These are phyloP conservation scores for Eurystomus gularis DNA, from an alignment of 2,113 vertebrate genomes.

Conservation along the genomic window DNA sequence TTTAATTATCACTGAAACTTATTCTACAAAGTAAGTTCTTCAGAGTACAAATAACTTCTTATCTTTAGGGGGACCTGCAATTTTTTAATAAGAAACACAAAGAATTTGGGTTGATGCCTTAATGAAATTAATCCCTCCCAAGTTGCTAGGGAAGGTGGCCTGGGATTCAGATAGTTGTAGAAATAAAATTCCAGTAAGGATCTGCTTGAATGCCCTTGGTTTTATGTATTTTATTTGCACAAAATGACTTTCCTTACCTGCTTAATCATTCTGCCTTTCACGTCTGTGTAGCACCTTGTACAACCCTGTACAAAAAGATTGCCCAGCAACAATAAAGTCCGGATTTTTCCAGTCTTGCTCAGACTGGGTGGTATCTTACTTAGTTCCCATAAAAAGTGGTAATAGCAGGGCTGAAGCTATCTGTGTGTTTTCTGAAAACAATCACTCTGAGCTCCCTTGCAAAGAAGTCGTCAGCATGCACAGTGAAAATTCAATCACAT, in stretches of 20 bases:
- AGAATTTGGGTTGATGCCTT: background rate
- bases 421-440: background rate
- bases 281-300: slow-evolving; percentile 1
- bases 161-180: background rate
- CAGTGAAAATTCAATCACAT: background rate
- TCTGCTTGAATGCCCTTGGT: background rate
- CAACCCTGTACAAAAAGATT: slow-evolving; percentile 25
- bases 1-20: slow-evolving; percentile 70
- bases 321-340: slow-evolving; percentile 26
- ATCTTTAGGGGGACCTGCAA: slow-evolving; percentile 40
- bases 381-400: background rate
- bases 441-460: background rate
- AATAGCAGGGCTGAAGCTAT: background rate
- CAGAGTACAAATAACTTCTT: slow-evolving; percentile 29
- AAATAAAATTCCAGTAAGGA: background rate
- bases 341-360: slow-evolving; percentile 6
- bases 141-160: background rate
- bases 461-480: background rate
- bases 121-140: background rate
- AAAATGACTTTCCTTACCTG: slow-evolving; percentile 47
- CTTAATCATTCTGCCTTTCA: slow-evolving; percentile 42
- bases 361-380: background rate
- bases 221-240: slow-evolving; percentile 43
- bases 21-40: slow-evolving; percentile 56
- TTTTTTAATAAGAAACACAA: slow-evolving; percentile 13